Evolutionary conservation across 2,113 vertebrate species (phyloP).

Genomic region (Sakesphorus luctuosus): DNA sequence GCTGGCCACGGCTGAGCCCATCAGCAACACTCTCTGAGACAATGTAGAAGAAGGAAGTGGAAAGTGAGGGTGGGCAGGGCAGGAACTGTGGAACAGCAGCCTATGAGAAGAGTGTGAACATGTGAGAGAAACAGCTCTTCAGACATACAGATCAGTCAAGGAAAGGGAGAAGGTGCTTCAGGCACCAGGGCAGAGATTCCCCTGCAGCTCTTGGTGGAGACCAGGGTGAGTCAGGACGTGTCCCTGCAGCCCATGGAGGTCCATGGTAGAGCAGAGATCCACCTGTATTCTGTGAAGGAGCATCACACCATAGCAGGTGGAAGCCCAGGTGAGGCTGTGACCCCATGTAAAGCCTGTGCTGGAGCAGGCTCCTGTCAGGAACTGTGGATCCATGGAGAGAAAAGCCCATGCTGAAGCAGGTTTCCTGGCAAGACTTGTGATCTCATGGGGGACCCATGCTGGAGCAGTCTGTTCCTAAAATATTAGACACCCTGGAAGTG

Average conservation of each 20-base stretch:
- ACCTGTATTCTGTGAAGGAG: not conserved
- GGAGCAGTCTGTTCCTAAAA: not conserved
- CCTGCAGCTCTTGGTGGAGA: rapidly evolving
- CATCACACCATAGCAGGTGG: not conserved
- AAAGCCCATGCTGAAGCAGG: not conserved
- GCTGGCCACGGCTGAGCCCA: not conserved
- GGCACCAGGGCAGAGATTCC: not conserved
- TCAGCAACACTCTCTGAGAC: not conserved
- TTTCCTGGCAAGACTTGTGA: not conserved
- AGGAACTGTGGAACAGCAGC: not conserved
- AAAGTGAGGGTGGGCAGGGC: not conserved
- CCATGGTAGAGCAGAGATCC: not conserved
- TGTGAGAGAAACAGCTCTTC: not conserved
- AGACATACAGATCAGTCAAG: not conserved
- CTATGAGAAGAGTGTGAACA: not conserved
- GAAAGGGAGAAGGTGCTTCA: not conserved
- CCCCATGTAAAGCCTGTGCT: not conserved
- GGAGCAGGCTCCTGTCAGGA: not conserved
- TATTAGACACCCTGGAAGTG: not conserved
- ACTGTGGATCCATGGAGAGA: no score
- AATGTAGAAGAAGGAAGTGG: not conserved
- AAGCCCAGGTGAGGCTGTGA: not conserved
- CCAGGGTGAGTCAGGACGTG: not conserved
- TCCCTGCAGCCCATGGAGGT: not conserved
- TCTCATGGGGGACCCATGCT: not conserved